Evolutionary conservation across 2,113 vertebrate genomes (phyloP).

Genomic region (Sinocyclocheilus anophthalmus): DNA sequence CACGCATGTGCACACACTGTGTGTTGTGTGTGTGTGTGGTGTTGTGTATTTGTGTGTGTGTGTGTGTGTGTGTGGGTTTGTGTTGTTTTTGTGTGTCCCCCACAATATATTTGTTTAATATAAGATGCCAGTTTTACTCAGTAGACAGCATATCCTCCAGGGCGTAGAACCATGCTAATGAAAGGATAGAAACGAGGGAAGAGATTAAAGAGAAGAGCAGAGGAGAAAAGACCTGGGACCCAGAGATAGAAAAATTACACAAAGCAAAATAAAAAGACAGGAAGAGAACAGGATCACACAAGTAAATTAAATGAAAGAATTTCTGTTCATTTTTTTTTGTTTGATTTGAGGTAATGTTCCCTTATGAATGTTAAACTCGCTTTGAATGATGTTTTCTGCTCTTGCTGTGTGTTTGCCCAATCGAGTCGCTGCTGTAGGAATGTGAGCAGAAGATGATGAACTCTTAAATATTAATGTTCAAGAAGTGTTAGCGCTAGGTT

Average conservation of each 20-base stretch:
- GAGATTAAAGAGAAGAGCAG: slow-evolving; percentile 49
- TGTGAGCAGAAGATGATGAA: slow-evolving; percentile 18
- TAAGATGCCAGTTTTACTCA: slow-evolving; percentile 36
- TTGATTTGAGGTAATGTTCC: slow-evolving; percentile 9
- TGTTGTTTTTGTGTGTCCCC: background rate
- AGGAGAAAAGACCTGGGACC: slow-evolving; percentile 3
- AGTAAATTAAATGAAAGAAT: background rate
- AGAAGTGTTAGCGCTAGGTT: slow-evolving; percentile 2
- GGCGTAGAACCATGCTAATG: slow-evolving; percentile 52
- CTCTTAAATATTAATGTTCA: slow-evolving; percentile 25
- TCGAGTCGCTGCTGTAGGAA: background rate
- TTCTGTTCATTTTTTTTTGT: background rate
- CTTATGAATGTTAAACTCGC: background rate
- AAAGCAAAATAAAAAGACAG: slow-evolving; percentile 5
- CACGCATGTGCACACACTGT: background rate
- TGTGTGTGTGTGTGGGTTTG: background rate
- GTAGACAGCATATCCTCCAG: slow-evolving; percentile 57
- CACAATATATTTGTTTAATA: slow-evolving; percentile 18
- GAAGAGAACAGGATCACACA: background rate
- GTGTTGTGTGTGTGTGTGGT: background rate
- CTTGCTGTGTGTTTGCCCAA: slow-evolving; percentile 14
- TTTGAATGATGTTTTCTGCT: background rate
- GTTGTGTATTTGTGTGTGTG: background rate
- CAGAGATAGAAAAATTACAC: slow-evolving; percentile 29
- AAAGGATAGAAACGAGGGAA: slow-evolving; percentile 54